Evolutionary conservation across 2,888 invertebrate species (phyloP).

Genomic region (Acrobasis repandana): DNA sequence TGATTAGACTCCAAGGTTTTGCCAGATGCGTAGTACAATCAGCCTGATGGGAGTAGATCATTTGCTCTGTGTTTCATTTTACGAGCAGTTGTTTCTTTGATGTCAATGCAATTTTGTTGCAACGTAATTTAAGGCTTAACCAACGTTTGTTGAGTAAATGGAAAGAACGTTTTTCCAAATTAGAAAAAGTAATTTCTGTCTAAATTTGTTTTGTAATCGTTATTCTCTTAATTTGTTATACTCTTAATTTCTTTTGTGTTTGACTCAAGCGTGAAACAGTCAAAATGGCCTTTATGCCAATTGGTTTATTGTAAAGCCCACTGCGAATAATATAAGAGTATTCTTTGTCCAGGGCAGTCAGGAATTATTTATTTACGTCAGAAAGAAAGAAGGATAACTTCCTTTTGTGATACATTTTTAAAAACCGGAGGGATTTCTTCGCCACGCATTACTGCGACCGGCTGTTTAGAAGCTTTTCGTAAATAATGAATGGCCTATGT

Average conservation of each 20-base stretch:
- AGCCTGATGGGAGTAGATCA: constrained; percentile 39
- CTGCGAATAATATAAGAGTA: constrained; percentile 6
- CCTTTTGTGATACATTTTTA: not conserved
- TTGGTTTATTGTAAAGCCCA: constrained; percentile 12
- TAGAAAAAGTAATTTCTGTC: constrained; percentile 7
- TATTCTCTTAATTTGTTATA: no score
- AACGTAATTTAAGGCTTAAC: not conserved
- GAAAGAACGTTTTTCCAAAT: not conserved
- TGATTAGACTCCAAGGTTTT: constrained; percentile 33
- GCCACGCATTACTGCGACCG: no score
- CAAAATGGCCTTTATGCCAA: constrained; percentile 6
- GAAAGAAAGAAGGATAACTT: not conserved
- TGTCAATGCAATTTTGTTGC: constrained; percentile 32
- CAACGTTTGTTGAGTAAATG: not conserved
- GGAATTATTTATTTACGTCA: not conserved
- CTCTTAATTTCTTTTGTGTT: constrained; percentile 16
- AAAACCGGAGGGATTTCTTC: no score
- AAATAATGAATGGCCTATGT: no score
- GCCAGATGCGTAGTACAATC: constrained; percentile 36
- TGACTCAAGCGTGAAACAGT: constrained; percentile 7
- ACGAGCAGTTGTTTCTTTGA: constrained; percentile 40
- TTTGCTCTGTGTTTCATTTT: constrained; percentile 33
- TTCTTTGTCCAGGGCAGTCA: not conserved
- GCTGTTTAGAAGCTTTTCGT: no score
- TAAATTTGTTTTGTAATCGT: constrained; percentile 12